Conservation (phyloP, 2,888 invertebrate species). For the Plutella xylostella region DNA sequence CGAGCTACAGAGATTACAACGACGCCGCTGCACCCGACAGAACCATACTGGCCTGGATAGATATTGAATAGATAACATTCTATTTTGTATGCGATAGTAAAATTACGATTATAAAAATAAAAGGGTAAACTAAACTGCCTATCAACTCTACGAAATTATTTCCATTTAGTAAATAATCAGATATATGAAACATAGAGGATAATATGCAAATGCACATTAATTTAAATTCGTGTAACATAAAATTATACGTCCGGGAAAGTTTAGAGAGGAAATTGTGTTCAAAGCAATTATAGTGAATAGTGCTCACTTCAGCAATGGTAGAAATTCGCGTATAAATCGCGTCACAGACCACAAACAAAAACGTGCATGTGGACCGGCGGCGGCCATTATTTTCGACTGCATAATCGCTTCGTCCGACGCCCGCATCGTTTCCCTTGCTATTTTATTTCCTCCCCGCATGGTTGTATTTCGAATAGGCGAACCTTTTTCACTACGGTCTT, state of each 20-base stretch:
- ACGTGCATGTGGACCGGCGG: conserved; percentile 63
- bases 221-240: no score
- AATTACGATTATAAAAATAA: no score
- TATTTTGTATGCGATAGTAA: no score
- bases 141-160: no score
- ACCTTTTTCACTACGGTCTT: conserved; percentile 48
- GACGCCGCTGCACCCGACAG: no score
- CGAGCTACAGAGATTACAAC: not conserved
- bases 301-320: conserved; percentile 64
- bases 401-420: conserved; percentile 70
- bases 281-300: conserved; percentile 68
- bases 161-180: no score
- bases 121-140: no score
- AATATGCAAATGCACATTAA: no score
- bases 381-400: conserved; percentile 68
- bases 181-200: no score
- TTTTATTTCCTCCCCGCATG: conserved; percentile 66
- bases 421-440: conserved; percentile 67
- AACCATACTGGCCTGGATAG: no score
- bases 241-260: conserved; percentile 3
- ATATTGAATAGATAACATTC: no score
- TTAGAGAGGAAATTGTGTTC: conserved; percentile 46
- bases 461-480: conserved; percentile 61
- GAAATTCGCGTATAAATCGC: conserved; percentile 69
- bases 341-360: conserved; percentile 71